Conservation (phyloP, 2,888 invertebrate species). For the Coecobrya sp. region DNA sequence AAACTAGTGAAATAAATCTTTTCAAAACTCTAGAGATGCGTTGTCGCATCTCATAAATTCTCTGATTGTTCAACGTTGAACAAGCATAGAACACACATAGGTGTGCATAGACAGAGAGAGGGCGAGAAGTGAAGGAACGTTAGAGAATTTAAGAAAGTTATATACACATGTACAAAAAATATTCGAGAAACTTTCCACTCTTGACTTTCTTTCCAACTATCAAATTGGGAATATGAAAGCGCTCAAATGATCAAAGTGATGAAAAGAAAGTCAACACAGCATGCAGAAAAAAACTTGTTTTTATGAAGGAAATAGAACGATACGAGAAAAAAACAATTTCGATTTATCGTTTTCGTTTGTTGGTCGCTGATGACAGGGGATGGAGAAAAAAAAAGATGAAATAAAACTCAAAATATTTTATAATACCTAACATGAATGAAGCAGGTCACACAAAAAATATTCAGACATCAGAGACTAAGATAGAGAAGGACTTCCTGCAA, state of each 20-base stretch:
- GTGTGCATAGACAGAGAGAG: no score
- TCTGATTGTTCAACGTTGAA: conserved; percentile 28
- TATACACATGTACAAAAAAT: neutral
- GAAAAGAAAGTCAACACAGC: conserved; percentile 44
- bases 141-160: conserved; percentile 29
- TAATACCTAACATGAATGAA: neutral
- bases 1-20: neutral
- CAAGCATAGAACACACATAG: neutral
- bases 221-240: conserved; percentile 41
- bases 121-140: neutral
- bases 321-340: conserved; percentile 5
- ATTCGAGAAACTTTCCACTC: conserved; percentile 4
- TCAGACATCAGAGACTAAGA: no score
- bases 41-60: neutral
- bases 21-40: neutral
- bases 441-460: neutral
- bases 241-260: conserved; percentile 55
- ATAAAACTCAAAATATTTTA: neutral
- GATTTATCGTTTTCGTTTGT: conserved; percentile 14
- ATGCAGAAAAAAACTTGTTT: conserved; percentile 9
- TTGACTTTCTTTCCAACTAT: conserved; percentile 17
- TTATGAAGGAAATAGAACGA: neutral
- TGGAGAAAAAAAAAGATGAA: neutral
- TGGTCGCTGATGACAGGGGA: neutral
- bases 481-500: no score